Evolutionary conservation across 2,113 vertebrate genomes (phyloP).

Genomic region (Ariopsis seemanni): DNA sequence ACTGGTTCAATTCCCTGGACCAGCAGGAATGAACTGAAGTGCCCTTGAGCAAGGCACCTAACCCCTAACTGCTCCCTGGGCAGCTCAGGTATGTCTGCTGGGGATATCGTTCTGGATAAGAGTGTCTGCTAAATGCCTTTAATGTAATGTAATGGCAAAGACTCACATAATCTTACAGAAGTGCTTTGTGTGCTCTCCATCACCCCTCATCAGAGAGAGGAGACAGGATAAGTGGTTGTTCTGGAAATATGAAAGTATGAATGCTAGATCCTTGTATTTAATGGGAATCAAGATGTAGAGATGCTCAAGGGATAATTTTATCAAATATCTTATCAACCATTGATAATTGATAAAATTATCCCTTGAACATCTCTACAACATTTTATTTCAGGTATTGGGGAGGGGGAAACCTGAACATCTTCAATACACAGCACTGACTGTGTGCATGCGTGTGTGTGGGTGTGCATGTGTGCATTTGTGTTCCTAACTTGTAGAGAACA

Average conservation of each 20-base stretch:
- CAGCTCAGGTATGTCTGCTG: too few species aligned
- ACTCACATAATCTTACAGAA: neutral
- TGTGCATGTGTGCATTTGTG: neutral
- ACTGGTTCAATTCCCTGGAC: too few species aligned
- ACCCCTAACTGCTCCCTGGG: too few species aligned
- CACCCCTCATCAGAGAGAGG: neutral
- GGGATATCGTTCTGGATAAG: too few species aligned
- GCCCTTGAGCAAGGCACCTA: too few species aligned
- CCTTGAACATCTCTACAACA: neutral
- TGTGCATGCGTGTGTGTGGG: neutral
- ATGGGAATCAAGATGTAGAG: neutral
- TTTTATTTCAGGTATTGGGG: neutral
- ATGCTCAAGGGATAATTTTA: neutral
- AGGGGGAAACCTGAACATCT: neutral
- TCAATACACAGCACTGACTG: neutral
- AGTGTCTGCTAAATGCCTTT: too few species aligned
- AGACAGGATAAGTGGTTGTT: neutral
- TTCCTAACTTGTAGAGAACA: conserved; percentile 81
- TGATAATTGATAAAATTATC: neutral
- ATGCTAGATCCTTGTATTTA: neutral
- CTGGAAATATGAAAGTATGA: neutral
- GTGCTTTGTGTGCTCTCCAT: neutral
- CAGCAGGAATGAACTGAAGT: too few species aligned
- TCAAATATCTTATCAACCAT: neutral
- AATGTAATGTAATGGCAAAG: too few species aligned